Percentiles rank a stretch among this genome's conserved stretches.
These are phyloP conservation scores for Holacanthus passer DNA, from an alignment of 2,113 vertebrate species.

Conservation along the genomic window DNA sequence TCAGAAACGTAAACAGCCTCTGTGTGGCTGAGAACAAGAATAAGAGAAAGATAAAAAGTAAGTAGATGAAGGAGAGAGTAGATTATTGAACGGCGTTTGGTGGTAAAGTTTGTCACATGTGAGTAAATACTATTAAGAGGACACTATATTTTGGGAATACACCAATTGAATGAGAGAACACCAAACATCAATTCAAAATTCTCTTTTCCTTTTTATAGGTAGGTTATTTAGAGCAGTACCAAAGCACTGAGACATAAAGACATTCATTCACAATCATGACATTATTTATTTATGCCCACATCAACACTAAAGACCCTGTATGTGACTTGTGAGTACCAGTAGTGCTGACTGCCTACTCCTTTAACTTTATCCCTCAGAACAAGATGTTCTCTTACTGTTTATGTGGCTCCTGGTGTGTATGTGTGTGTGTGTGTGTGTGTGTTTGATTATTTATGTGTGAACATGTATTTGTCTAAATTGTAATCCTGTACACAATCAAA, in stretches of 20 bases:
- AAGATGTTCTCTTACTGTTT: slow-evolving; percentile 24
- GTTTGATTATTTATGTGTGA: slow-evolving; percentile 60
- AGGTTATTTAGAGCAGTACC: background rate
- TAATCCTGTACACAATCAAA: slow-evolving; percentile 60
- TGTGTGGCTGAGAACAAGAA: background rate
- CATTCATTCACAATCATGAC: background rate
- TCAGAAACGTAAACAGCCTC: background rate
- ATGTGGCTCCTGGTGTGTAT: slow-evolving; percentile 7
- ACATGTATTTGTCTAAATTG: slow-evolving; percentile 53
- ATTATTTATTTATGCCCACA: slow-evolving; percentile 22
- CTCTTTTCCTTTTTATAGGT: background rate
- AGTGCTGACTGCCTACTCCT: background rate
- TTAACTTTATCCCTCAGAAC: slow-evolving; percentile 33
- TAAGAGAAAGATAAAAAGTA: slow-evolving; percentile 18
- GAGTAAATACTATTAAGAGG: background rate
- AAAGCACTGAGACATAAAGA: background rate
- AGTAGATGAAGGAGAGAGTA: background rate
- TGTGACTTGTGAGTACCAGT: slow-evolving; percentile 31
- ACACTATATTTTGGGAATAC: background rate
- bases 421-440: slow-evolving; percentile 22
- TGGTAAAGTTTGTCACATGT: background rate
- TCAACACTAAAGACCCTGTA: slow-evolving; percentile 2
- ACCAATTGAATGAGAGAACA: background rate
- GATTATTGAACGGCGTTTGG: background rate
- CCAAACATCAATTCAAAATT: background rate